A percentile compares a stretch with the other conserved stretches of the same genome.
These are phyloP conservation scores for Nyctibius grandis DNA, from an alignment of 2,797 vertebrate genomes.

Conservation along the genomic window DNA sequence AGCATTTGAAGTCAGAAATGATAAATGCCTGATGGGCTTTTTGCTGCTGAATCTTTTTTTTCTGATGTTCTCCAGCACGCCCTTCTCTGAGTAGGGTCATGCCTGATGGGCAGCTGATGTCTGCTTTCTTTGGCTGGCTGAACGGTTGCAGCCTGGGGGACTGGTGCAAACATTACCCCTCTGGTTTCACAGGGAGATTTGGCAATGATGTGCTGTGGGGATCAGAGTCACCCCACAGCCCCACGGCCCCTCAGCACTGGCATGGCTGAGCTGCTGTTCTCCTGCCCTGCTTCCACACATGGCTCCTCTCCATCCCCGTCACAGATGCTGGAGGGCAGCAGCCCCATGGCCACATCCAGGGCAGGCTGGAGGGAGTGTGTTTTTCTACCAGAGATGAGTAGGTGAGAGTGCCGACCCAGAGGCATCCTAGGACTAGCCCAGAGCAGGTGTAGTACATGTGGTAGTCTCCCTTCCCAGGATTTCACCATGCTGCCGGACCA, in stretches of 20 bases:
- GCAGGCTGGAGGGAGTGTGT: rapidly evolving
- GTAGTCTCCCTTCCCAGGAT: neutral
- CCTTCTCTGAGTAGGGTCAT: neutral
- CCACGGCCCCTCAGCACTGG: rapidly evolving
- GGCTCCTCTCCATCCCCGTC: rapidly evolving
- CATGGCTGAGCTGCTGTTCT: neutral
- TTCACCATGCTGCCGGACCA: neutral
- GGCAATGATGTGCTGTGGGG: neutral
- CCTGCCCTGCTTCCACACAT: rapidly evolving
- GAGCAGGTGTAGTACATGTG: neutral
- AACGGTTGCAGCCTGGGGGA: rapidly evolving
- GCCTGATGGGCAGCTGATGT: neutral
- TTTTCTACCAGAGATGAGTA: neutral
- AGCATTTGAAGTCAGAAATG: neutral
- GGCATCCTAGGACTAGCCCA: neutral
- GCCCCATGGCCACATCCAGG: rapidly evolving
- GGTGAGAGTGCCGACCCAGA: neutral
- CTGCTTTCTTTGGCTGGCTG: neutral
- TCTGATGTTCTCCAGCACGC: neutral
- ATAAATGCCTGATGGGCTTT: neutral
- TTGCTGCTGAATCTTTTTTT: neutral
- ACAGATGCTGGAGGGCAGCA: neutral
- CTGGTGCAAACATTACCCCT: neutral
- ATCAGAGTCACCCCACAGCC: neutral
- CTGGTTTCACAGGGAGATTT: neutral